Evolutionary conservation across 2,888 invertebrate genomes (phyloP), one percentile per base, ranked within the genome.

Genomic region (Aromia moschata): DNA sequence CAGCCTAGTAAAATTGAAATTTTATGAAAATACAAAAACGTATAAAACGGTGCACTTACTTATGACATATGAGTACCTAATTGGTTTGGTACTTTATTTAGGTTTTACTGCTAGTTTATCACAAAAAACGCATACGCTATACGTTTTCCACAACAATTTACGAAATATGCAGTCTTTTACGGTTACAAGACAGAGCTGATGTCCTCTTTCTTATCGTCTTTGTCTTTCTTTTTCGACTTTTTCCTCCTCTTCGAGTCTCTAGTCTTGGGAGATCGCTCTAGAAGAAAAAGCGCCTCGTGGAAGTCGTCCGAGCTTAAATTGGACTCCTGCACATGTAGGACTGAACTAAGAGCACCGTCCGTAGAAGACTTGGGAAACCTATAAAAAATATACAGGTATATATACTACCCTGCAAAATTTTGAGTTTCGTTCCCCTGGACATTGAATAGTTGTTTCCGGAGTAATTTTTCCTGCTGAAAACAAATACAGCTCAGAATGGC

Each of bases 281-380:
- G 71, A 17, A 85, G 77, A 66, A 85, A 85, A 15, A 85, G 75
- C 15, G 84, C 84, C 72, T 85, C 85, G 70, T 85, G 85, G 69
- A 85, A 85, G 72, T 84, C 84, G 69, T 85, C 85, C 2, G 84
- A 84, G 70, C 84, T 84, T 16, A 84, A 72, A 71, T 84, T 84
- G 14, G 84, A 83, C 66, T 85, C 84, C 72, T 84, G 84, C 20
- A 85, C 83, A 72, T 84, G 84, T 47, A 85, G 76, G 38, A 85
- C 84, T 1, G 84, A 84, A 73, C 84, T 84, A n/a, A 85, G 76
- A 37, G 84, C 84, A 2, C 84, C 84, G 65, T 85, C 85, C 10
- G 85, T 84, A 14, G 84, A 84, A 4, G 84, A 84, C 73, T 84
- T 84, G 11, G 84, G 84, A 72, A 85, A 84, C 60, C 83, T 79